These are phyloP conservation scores for Gymnocephalus cernua DNA, from an alignment of 2,113 vertebrate genomes.

Conservation along the genomic window DNA sequence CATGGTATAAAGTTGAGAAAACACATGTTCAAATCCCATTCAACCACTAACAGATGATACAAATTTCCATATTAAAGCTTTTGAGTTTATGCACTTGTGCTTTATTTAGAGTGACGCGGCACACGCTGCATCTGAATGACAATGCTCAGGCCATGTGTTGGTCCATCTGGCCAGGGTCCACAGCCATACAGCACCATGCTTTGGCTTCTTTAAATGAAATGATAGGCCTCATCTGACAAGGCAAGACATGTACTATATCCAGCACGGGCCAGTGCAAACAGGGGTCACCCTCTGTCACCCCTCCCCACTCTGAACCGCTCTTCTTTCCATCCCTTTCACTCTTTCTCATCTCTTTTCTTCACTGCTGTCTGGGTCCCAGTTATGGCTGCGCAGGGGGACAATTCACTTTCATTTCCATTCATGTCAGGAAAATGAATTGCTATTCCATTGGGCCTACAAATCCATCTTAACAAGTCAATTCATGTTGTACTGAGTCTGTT, in stretches of 20 bases:
- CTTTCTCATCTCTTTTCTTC: constrained; percentile 23
- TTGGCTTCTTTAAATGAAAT: constrained; percentile 52
- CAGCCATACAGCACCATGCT: constrained; percentile 5
- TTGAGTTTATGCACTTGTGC: constrained; percentile 48
- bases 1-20: not conserved
- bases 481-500: constrained; percentile 25
- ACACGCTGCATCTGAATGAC: constrained; percentile 77
- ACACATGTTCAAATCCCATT: constrained; percentile 27
- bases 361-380: constrained; percentile 48
- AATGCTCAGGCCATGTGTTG: constrained; percentile 74
- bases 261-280: constrained; percentile 48
- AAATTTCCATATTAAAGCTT: constrained; percentile 38
- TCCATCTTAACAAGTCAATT: constrained; percentile 47
- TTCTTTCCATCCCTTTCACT: constrained; percentile 4
- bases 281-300: constrained; percentile 38
- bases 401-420: constrained; percentile 62
- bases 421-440: constrained; percentile 59
- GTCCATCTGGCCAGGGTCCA: constrained; percentile 65
- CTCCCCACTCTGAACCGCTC: not conserved
- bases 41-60: constrained; percentile 51
- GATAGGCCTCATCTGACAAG: constrained; percentile 48
- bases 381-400: constrained; percentile 44
- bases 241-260: constrained; percentile 4
- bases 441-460: constrained; percentile 33
- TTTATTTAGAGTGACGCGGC: constrained; percentile 52